These are phyloP conservation scores for human (Homo sapiens) DNA, from an alignment of 2,113 vertebrate species.

Conservation along the genomic window DNA sequence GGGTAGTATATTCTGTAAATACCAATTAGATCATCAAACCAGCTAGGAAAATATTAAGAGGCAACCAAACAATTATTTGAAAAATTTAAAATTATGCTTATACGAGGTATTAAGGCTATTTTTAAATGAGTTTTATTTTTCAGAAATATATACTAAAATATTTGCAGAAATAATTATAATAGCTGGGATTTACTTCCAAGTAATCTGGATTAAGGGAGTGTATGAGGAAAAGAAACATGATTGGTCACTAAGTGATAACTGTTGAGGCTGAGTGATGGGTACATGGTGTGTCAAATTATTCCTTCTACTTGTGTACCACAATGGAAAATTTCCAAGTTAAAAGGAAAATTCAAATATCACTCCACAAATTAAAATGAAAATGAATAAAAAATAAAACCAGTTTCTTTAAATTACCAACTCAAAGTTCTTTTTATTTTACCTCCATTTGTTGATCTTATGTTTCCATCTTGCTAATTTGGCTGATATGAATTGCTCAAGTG, in stretches of 20 bases:
- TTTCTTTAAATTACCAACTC: background rate
- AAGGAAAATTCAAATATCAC: background rate
- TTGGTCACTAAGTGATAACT: background rate
- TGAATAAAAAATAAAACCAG: background rate
- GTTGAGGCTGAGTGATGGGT: background rate
- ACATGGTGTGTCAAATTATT: rapidly evolving
- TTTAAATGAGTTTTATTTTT: background rate
- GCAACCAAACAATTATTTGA: background rate
- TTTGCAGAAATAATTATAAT: background rate
- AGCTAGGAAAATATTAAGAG: background rate
- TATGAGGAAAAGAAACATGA: background rate
- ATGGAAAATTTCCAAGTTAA: background rate
- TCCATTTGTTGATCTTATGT: background rate
- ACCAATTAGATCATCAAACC: background rate
- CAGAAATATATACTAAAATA: constrained; percentile 1
- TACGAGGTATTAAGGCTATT: background rate
- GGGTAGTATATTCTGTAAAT: background rate
- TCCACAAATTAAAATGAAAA: background rate
- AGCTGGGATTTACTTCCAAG: background rate
- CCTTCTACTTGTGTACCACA: background rate
- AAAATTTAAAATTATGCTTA: background rate
- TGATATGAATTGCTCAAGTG: background rate
- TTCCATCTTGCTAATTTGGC: background rate
- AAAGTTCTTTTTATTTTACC: background rate
- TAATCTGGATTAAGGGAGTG: background rate